Conservation (phyloP, 2,113 vertebrate genomes). For the Uria aalge region DNA sequence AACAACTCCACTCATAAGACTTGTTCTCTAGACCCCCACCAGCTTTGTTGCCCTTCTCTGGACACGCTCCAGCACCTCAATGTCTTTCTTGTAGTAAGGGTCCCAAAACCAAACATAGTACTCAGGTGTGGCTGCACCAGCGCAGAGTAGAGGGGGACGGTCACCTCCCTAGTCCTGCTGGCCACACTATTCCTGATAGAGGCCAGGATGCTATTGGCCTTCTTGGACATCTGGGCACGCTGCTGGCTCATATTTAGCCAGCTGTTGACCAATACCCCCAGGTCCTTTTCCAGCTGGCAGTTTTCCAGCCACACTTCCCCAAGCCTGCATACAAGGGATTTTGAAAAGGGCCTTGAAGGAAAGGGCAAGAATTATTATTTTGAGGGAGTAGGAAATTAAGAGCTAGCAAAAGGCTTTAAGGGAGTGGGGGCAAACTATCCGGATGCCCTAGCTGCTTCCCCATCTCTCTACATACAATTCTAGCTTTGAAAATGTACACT, state of each 20-base stretch:
- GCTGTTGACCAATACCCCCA: not conserved
- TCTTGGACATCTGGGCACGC: not conserved
- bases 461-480: not conserved
- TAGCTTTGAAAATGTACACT: not conserved
- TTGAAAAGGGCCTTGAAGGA: not conserved
- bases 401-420: not conserved
- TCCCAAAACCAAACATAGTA: not conserved
- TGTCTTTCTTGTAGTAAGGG: not conserved
- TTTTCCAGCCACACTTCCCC: not conserved
- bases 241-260: not conserved
- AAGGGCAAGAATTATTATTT: not conserved
- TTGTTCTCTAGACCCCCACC: not conserved
- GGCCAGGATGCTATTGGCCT: not conserved
- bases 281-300: not conserved
- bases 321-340: not conserved
- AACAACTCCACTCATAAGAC: not conserved
- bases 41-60: not conserved
- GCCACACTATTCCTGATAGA: not conserved
- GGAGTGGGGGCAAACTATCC: fast-evolving
- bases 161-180: not conserved
- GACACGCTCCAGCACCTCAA: not conserved
- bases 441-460: not conserved
- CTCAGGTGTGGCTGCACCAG: not conserved
- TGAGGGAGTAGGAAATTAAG: not conserved
- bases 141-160: not conserved